Evolutionary conservation across 2,113 vertebrate species (phyloP).

Genomic region (Boulengeromyrus knoepffleri): DNA sequence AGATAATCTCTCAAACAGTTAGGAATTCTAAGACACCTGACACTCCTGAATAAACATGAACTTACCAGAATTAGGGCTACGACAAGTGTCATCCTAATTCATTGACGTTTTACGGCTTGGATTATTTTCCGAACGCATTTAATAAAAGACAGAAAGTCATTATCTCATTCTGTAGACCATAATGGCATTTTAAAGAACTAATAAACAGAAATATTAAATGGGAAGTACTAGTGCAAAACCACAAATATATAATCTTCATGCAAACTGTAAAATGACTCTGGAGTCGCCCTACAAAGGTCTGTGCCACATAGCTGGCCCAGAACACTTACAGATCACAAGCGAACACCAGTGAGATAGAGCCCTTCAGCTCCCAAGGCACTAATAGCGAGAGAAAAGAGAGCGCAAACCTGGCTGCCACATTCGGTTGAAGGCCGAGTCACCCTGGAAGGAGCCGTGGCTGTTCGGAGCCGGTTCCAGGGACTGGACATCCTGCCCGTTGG

Average conservation of each 20-base stretch:
- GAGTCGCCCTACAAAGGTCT: neutral
- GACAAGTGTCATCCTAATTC: neutral
- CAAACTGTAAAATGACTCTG: neutral
- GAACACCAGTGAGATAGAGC: neutral
- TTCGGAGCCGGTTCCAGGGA: slow-evolving; percentile 74
- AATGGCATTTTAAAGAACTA: neutral
- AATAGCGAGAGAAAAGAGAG: neutral
- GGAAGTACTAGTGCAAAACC: neutral
- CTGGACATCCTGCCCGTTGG: slow-evolving; percentile 86
- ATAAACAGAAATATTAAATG: neutral
- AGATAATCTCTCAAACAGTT: neutral
- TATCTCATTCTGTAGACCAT: neutral
- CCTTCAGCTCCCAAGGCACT: neutral
- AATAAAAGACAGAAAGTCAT: neutral
- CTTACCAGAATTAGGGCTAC: neutral
- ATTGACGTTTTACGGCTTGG: neutral
- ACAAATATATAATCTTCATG: neutral
- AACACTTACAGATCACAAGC: neutral
- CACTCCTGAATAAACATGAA: neutral
- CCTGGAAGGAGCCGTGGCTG: slow-evolving; percentile 85
- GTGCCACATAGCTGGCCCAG: neutral
- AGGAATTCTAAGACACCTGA: neutral
- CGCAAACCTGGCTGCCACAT: slow-evolving; percentile 90
- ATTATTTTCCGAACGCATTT: neutral
- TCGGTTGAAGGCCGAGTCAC: slow-evolving; percentile 82